Conservation (phyloP, 2,113 vertebrate genomes). For the Accipiter virgatus region DNA sequence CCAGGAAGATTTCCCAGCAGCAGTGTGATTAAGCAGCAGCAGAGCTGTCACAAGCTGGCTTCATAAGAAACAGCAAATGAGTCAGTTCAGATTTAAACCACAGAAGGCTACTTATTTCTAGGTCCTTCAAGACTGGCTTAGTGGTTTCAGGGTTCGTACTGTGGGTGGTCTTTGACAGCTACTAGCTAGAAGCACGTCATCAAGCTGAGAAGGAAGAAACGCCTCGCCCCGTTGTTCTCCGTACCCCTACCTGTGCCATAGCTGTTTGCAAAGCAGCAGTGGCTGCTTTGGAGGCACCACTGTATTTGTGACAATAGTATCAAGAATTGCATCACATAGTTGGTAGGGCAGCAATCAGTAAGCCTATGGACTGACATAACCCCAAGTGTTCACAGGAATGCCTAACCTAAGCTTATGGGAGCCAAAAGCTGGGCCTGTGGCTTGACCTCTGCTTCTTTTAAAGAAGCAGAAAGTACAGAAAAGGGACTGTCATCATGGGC, state of each 20-base stretch:
- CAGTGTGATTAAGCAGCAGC: not conserved
- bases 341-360: not conserved
- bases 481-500: not conserved
- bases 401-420: not conserved
- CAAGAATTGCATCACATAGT: not conserved
- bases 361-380: not conserved
- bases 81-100: not conserved
- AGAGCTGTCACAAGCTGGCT: not conserved
- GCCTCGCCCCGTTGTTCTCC: fast-evolving
- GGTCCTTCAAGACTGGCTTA: not conserved
- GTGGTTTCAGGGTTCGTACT: not conserved
- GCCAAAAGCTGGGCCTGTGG: not conserved
- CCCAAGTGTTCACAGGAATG: not conserved
- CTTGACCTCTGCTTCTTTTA: not conserved
- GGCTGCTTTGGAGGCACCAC: not conserved
- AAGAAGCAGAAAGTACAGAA: not conserved
- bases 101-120: not conserved
- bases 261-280: not conserved
- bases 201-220: not conserved
- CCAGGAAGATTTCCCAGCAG: not conserved
- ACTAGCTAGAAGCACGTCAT: not conserved
- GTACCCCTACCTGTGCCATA: not conserved
- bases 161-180: not conserved
- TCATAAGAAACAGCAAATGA: not conserved
- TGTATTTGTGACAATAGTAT: not conserved